Evolutionary conservation across 2,113 vertebrate genomes (phyloP).

Genomic region (Elaphurus davidianus): DNA sequence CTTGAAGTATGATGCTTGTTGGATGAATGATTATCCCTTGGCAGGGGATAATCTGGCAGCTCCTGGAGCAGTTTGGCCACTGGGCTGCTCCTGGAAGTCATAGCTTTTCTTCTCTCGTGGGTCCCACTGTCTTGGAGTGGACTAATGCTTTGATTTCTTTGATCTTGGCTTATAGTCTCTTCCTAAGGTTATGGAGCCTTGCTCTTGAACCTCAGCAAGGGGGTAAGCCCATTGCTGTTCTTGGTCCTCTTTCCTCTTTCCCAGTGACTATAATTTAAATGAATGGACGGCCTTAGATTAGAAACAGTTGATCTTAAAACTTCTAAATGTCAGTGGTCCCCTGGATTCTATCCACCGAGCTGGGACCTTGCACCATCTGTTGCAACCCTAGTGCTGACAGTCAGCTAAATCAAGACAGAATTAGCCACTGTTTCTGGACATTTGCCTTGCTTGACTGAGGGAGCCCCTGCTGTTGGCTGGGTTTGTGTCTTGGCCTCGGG

Average conservation of each 20-base stretch:
- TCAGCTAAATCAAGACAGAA: constrained; percentile 37
- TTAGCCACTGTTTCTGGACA: not conserved
- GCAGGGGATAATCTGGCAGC: not conserved
- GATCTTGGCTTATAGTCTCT: not conserved
- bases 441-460: not conserved
- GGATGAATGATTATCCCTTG: not conserved
- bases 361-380: not conserved
- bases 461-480: not conserved
- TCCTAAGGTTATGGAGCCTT: not conserved
- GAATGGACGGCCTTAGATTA: not conserved
- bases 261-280: not conserved
- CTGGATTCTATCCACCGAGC: not conserved
- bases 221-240: not conserved
- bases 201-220: not conserved
- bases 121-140: not conserved
- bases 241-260: not conserved
- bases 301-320: constrained; percentile 21
- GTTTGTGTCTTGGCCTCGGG: not conserved
- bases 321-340: not conserved
- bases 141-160: not conserved
- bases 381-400: constrained; percentile 17
- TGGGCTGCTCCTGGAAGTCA: not conserved
- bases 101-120: not conserved
- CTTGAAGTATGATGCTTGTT: not conserved
- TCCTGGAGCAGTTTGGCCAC: not conserved